Base-by-base conservation (phyloP, 1,140 invertebrate genomes). In the Apis cerana region DNA sequence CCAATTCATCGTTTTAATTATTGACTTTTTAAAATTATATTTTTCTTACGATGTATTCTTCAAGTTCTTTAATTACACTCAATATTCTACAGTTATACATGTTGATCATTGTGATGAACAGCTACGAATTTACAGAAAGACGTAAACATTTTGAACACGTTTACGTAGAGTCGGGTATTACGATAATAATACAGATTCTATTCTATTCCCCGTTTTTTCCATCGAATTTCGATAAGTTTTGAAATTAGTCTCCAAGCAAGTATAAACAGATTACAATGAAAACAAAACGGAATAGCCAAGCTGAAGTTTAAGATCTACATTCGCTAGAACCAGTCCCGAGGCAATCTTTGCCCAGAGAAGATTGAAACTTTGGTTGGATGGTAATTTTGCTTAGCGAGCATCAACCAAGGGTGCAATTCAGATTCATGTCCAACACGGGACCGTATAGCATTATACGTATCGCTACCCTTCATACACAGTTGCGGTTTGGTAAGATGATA, bases 301-400 rank as follows among this genome's bases (percentile, higher is more conserved):
- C 48, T 33, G 17, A 10, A 33, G 23, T 21, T 21, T 12, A 43
- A 43, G 54, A 27, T 74, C 19, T n/a, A 43, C 33, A n/a, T 7
- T 4, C 48, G 43, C 50, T n/a, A 2, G 13, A 79, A 11, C 12
- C 23, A 72, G 87, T 89, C 27, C 81, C 81, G n/a, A 17, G 68
- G 75, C 80, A 71, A 70, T 80, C 83, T 85, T 85, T 85, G 84
- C 90, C 77, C 83, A 76, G 62, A 75, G 78, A 89, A 91, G 90
- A 91, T 92, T 90, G 91, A 90, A 91, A 91, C 88, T 92, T 92
- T 84, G 87, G 80, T 86, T 84, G 76, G 84, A 85, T 85, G 90
- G 90, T 92, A 91, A 92, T 92, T 91, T 79, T 82, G 75, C 87
- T 85, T 86, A 48, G 17, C 61, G 81, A 80, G 43, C 84, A 78